phyloP scores from a whole-genome alignment of 2,113 vertebrate species.

The Nothoprocta perdicaria region DNA sequence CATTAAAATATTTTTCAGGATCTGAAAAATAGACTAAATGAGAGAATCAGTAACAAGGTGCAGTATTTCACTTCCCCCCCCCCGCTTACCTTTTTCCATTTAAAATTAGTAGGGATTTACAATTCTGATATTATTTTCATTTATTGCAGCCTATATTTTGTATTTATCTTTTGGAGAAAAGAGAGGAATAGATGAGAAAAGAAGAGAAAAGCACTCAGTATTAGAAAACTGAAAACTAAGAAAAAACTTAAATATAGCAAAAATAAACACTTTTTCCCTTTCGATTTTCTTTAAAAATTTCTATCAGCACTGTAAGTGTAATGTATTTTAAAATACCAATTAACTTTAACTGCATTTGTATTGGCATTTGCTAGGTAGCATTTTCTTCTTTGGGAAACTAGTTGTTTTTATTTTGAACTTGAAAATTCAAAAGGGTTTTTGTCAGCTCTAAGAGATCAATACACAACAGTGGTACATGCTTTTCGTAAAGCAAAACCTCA shows the following conservation, averaged over 20 bases:
- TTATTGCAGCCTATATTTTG: not conserved
- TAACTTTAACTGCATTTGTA: slow-evolving; percentile 39
- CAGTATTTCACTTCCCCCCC: not conserved
- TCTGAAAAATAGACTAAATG: slow-evolving; percentile 42
- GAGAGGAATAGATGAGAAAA: not conserved
- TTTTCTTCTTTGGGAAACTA: not conserved
- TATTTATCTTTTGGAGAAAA: not conserved
- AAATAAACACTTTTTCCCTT: not conserved
- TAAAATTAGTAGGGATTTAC: not conserved
- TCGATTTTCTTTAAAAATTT: not conserved
- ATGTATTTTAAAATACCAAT: slow-evolving; percentile 8
- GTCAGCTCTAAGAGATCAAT: not conserved
- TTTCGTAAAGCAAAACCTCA: not conserved
- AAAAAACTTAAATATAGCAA: not conserved
- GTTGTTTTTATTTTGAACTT: not conserved
- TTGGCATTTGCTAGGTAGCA: not conserved
- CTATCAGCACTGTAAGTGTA: not conserved
- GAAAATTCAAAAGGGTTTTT: not conserved
- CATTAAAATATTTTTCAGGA: not conserved
- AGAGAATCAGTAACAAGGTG: not conserved
- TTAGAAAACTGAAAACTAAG: not conserved
- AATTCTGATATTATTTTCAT: not conserved
- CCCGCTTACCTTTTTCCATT: not conserved
- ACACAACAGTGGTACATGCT: not conserved
- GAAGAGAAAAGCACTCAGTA: not conserved